A percentile compares a stretch with the other conserved stretches of the same genome.
Conservation (phyloP, 2,888 invertebrate genomes). For the Tetrapedia diversipes region DNA sequence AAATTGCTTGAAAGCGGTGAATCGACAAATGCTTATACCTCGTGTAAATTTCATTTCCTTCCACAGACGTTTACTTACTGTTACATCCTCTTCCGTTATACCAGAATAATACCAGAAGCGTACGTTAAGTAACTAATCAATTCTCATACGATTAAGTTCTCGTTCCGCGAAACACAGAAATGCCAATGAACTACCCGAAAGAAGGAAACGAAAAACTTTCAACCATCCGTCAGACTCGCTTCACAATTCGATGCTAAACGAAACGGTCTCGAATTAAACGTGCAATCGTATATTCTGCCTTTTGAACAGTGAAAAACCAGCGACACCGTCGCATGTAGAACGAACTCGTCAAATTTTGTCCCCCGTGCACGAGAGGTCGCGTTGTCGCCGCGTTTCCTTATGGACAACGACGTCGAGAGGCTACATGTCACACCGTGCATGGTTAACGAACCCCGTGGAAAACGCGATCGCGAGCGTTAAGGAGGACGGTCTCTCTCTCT, state of each 20-base stretch:
- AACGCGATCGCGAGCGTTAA: conserved; percentile 48
- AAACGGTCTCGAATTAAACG: neutral
- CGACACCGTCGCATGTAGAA: neutral
- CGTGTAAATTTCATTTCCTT: too few species aligned
- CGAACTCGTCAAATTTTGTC: conserved; percentile 14
- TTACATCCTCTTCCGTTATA: too few species aligned
- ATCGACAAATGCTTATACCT: too few species aligned
- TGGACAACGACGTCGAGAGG: conserved; percentile 1
- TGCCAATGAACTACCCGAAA: too few species aligned
- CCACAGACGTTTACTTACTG: too few species aligned
- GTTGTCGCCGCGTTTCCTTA: conserved; percentile 38
- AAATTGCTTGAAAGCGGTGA: too few species aligned
- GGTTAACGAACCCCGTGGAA: conserved; percentile 55
- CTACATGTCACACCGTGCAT: conserved; percentile 6
- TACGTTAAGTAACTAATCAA: too few species aligned
- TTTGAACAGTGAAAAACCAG: conserved; percentile 1
- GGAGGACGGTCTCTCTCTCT: conserved; percentile 58
- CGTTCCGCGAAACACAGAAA: neutral
- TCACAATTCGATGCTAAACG: neutral
- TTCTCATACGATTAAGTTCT: too few species aligned
- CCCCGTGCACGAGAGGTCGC: too few species aligned
- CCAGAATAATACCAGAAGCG: too few species aligned
- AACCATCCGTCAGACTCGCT: neutral
- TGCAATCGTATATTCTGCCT: neutral
- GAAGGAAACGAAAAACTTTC: neutral